Evolutionary conservation across 2,113 vertebrate genomes (phyloP), one percentile per base, ranked within the genome.

Genomic region (Gallinago jamesoni): DNA sequence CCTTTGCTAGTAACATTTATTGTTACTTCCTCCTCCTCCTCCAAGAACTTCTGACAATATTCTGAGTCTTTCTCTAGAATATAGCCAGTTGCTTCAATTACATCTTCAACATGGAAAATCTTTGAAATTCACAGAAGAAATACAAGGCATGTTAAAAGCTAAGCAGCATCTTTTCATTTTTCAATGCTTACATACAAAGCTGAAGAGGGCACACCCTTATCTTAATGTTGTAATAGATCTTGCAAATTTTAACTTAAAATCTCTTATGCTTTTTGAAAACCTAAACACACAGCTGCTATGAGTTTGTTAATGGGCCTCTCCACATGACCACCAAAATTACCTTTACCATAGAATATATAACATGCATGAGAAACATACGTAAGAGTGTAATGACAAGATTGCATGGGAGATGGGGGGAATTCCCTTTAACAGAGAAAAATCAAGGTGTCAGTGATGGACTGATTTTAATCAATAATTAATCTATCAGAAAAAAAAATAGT

Each of bases 1-100:
- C 98, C 99, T 98, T 99, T 99, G 91, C 97, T 96, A 28, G 98
- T 98, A 96, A 99, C 60, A 15, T 96, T 98, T 94, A 99, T 17
- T 62, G 97, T 98, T 85, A 99, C 97, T 96, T 99, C 99, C 67
- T 99, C 99, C 27, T 99, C 99, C 15, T 99, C 99, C 92, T 99
- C 99, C 84, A 99, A 90, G 86, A 99, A 99, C 87, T 98, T 99
- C 96, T 99, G 99, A 97, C 99, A 97, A 98, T 99, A 99, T 94
- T 99, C 99, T 0, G 99, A 99, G 91, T 99, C 99, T 33, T 98
- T 99, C 74, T 99, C 99, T 90, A 99, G 96, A 50, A 99, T 43
- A 80, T 99, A 99, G 19, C 99, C 99, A 1, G 98, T 99, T 98
- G 99, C 98, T 97, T 99, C 99, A 97, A 99, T 98, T n/a, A 99